Conservation (phyloP, 2,888 invertebrate species). For the Drosophila rubida region DNA sequence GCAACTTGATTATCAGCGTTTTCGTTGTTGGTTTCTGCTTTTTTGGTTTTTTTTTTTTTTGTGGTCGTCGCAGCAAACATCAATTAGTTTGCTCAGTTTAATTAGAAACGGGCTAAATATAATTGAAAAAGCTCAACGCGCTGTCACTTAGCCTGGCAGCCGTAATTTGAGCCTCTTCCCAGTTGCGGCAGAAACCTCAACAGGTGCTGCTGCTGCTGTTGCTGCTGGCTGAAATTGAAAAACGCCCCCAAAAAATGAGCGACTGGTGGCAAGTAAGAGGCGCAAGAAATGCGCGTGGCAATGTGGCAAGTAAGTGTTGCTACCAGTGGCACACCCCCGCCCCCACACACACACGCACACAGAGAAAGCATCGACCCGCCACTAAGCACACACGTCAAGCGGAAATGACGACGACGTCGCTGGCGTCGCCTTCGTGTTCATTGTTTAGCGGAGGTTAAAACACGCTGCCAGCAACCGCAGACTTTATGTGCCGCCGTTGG, state of each 20-base stretch:
- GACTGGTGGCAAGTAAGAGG: not conserved
- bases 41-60: not conserved
- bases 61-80: slow-evolving; percentile 27
- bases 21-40: not conserved
- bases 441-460: slow-evolving; percentile 64
- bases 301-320: slow-evolving; percentile 62
- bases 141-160: slow-evolving; percentile 26
- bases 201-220: slow-evolving; percentile 51
- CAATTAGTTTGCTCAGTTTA: slow-evolving; percentile 53
- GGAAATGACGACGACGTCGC: slow-evolving; percentile 67
- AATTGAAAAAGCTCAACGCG: slow-evolving; percentile 60
- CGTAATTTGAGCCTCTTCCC: slow-evolving; percentile 18
- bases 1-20: slow-evolving; percentile 28
- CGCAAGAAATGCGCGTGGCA: slow-evolving; percentile 35
- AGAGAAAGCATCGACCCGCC: slow-evolving; percentile 22
- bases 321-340: slow-evolving; percentile 40
- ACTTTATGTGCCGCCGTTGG: slow-evolving; percentile 25
- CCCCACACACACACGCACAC: slow-evolving; percentile 8
- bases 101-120: slow-evolving; percentile 55
- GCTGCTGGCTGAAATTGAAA: slow-evolving; percentile 58
- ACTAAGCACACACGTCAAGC: slow-evolving; percentile 55
- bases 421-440: slow-evolving; percentile 59
- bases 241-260: slow-evolving; percentile 27
- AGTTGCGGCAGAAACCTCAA: slow-evolving; percentile 37
- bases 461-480: slow-evolving; percentile 58